These are phyloP conservation scores for Chelmon rostratus DNA, from an alignment of 2,797 vertebrate genomes.

Conservation along the genomic window DNA sequence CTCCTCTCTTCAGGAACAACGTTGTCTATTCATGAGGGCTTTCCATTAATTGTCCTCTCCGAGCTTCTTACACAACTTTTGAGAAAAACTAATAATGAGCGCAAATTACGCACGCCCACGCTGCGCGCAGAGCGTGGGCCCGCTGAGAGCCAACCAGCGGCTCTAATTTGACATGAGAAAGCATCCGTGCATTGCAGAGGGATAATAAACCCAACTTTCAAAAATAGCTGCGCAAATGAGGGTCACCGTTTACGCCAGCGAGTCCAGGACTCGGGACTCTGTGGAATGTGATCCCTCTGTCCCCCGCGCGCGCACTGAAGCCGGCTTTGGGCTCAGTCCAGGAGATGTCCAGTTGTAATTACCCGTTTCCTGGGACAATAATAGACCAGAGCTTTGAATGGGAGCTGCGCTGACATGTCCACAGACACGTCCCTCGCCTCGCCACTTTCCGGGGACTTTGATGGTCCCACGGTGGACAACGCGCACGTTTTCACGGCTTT, in stretches of 20 bases:
- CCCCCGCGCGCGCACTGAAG: constrained; percentile 33
- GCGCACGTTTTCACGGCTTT: constrained; percentile 45
- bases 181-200: constrained; percentile 27
- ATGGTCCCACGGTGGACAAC: constrained; percentile 38
- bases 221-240: constrained; percentile 57
- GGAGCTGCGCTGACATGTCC: constrained; percentile 64
- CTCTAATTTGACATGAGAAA: constrained; percentile 47
- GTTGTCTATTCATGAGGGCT: constrained; percentile 52
- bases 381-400: constrained; percentile 56
- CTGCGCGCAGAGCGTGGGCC: constrained; percentile 35
- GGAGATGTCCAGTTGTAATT: constrained; percentile 70
- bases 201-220: constrained; percentile 43
- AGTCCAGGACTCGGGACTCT: constrained; percentile 22
- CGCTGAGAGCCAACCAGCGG: constrained; percentile 1
- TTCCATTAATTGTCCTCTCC: constrained; percentile 36
- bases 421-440: constrained; percentile 70
- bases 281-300: constrained; percentile 20
- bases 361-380: constrained; percentile 75
- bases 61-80: constrained; percentile 73
- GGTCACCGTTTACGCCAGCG: constrained; percentile 49
- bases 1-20: constrained; percentile 39
- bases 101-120: constrained; percentile 70
- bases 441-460: constrained; percentile 16
- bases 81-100: constrained; percentile 53
- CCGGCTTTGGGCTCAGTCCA: constrained; percentile 55